Evolutionary conservation across 2,797 vertebrate genomes (phyloP).

Genomic region (Ptychadena robeensis): DNA sequence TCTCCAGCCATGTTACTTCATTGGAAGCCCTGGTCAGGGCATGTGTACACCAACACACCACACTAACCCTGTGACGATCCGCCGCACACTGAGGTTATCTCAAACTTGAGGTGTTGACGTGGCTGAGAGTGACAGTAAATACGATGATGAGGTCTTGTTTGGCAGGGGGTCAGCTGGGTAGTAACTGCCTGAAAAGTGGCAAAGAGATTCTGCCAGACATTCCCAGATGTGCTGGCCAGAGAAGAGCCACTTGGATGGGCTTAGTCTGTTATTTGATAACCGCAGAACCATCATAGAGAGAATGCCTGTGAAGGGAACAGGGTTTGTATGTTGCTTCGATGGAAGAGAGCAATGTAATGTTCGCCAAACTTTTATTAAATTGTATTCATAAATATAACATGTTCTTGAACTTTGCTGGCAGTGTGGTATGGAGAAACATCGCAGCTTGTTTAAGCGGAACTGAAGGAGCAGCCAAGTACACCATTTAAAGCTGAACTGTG

Average conservation of each 20-base stretch:
- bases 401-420: too few relatives aligned
- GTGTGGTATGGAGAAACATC: too few relatives aligned
- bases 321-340: too few relatives aligned
- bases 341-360: neutral
- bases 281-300: neutral
- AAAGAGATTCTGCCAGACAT: constrained; percentile 7
- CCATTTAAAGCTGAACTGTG: too few relatives aligned
- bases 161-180: constrained; percentile 2
- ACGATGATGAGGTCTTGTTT: constrained; percentile 19
- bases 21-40: neutral
- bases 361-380: neutral
- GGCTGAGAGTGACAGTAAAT: constrained; percentile 35
- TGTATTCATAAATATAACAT: neutral
- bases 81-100: constrained; percentile 29
- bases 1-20: neutral
- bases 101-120: constrained; percentile 37
- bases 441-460: too few relatives aligned
- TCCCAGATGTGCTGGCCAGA: constrained; percentile 20
- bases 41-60: constrained; percentile 6
- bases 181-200: constrained; percentile 12
- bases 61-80: constrained; percentile 5
- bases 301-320: neutral
- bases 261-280: neutral
- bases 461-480: too few relatives aligned
- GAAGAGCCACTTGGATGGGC: neutral